These are phyloP conservation scores for Gymnocheta viridis DNA, from an alignment of 2,888 invertebrate genomes.

Conservation along the genomic window DNA sequence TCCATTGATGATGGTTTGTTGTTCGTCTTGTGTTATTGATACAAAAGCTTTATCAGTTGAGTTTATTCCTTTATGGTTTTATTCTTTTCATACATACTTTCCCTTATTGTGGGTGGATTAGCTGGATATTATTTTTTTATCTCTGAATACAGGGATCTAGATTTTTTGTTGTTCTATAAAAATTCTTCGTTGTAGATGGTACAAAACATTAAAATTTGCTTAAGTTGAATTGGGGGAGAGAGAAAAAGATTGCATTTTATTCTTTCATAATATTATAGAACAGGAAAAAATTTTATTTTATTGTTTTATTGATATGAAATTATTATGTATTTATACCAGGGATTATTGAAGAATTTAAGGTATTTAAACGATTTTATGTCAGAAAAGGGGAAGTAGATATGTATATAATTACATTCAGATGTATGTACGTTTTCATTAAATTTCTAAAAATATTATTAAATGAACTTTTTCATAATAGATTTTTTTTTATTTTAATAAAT, in stretches of 20 bases:
- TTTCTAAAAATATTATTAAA: neutral
- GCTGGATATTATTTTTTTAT: constrained; percentile 65
- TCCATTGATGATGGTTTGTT: constrained; percentile 43
- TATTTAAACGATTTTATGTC: constrained; percentile 53
- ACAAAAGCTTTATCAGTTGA: constrained; percentile 64
- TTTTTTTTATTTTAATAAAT: no score
- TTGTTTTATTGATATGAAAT: constrained; percentile 69
- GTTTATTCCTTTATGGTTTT: constrained; percentile 55
- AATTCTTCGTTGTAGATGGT: constrained; percentile 32
- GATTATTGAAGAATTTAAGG: constrained; percentile 67
- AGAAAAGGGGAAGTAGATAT: neutral
- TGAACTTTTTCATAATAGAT: no score
- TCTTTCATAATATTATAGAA: constrained; percentile 17
- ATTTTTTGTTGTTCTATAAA: constrained; percentile 5
- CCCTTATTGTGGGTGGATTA: constrained; percentile 68
- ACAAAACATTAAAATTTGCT: neutral
- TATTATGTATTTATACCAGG: constrained; percentile 56
- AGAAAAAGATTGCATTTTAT: constrained; percentile 30
- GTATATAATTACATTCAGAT: no score
- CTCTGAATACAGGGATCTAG: constrained; percentile 24
- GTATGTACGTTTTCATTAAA: neutral
- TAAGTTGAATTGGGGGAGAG: neutral
- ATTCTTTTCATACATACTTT: constrained; percentile 33
- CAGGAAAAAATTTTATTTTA: constrained; percentile 46
- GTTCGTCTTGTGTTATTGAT: constrained; percentile 63